Percentiles rank a stretch among this genome's conserved stretches.
These are phyloP conservation scores for Campoletis raptor DNA, from an alignment of 2,888 invertebrate species.

Conservation along the genomic window DNA sequence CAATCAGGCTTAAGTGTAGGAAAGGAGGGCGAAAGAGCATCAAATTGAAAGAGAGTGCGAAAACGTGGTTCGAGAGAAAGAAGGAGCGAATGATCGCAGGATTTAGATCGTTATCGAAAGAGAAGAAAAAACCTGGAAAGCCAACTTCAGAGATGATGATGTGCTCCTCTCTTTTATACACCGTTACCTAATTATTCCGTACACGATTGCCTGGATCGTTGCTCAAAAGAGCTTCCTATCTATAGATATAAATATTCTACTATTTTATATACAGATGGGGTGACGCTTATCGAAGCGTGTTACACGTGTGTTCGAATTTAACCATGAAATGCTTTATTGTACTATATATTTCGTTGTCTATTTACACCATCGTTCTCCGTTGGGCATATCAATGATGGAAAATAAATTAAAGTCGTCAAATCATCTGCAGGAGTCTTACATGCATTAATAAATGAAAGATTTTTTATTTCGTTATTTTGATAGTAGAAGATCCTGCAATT, in stretches of 20 bases:
- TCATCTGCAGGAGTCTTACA: not conserved
- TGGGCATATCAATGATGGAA: constrained; percentile 6
- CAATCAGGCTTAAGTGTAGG: constrained; percentile 82
- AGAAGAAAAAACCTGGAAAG: constrained; percentile 55
- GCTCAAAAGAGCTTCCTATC: constrained; percentile 26
- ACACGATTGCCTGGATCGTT: constrained; percentile 51
- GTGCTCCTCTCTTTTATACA: constrained; percentile 68
- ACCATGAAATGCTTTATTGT: constrained; percentile 26
- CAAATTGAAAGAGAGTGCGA: constrained; percentile 55
- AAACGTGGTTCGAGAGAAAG: constrained; percentile 2
- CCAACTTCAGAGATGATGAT: constrained; percentile 58
- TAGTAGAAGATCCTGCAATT: not conserved
- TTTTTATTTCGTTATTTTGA: not conserved
- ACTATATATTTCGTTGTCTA: not conserved
- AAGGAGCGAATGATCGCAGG: constrained; percentile 64
- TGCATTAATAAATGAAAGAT: not conserved
- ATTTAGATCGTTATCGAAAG: constrained; percentile 79
- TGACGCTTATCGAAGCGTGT: constrained; percentile 57
- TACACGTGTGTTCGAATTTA: constrained; percentile 63
- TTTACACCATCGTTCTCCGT: constrained; percentile 14
- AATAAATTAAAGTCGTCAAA: constrained; percentile 34
- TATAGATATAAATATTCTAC: constrained; percentile 1
- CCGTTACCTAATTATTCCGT: constrained; percentile 80
- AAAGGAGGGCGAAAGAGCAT: constrained; percentile 59
- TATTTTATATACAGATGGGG: constrained; percentile 29